Conservation (phyloP, 2,797 vertebrate genomes). For the Carduelis carduelis region DNA sequence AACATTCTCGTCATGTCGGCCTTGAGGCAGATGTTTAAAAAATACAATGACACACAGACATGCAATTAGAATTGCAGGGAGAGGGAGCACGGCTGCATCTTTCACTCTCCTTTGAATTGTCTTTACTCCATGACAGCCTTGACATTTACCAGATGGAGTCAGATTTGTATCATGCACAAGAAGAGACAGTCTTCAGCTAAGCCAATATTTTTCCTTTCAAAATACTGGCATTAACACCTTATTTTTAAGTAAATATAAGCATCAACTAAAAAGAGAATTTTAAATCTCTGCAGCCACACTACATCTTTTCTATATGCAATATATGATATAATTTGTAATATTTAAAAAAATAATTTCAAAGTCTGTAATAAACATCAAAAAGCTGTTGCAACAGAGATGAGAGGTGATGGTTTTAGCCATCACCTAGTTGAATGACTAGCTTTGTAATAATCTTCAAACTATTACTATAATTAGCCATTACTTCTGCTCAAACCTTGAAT, state of each 20-base stretch:
- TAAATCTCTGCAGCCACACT: background rate
- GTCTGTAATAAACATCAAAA: constrained; percentile 7
- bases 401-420: background rate
- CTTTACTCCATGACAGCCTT: constrained; percentile 29
- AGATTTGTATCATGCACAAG: constrained; percentile 28
- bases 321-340: background rate
- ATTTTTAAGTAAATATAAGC: constrained; percentile 32
- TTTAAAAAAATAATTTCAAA: background rate
- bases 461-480: background rate
- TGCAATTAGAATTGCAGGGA: background rate
- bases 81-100: background rate
- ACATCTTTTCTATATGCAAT: background rate
- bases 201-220: constrained; percentile 45
- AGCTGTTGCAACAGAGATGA: background rate
- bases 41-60: background rate
- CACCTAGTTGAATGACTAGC: background rate
- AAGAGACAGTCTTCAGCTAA: constrained; percentile 28
- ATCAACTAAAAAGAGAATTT: background rate
- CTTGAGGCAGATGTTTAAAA: background rate
- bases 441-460: background rate
- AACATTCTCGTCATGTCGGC: background rate
- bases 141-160: constrained; percentile 44
- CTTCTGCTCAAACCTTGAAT: background rate
- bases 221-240: constrained; percentile 54
- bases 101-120: constrained; percentile 34